These are phyloP conservation scores for Lateolabrax maculatus DNA, from an alignment of 2,797 vertebrate genomes.

Conservation along the genomic window DNA sequence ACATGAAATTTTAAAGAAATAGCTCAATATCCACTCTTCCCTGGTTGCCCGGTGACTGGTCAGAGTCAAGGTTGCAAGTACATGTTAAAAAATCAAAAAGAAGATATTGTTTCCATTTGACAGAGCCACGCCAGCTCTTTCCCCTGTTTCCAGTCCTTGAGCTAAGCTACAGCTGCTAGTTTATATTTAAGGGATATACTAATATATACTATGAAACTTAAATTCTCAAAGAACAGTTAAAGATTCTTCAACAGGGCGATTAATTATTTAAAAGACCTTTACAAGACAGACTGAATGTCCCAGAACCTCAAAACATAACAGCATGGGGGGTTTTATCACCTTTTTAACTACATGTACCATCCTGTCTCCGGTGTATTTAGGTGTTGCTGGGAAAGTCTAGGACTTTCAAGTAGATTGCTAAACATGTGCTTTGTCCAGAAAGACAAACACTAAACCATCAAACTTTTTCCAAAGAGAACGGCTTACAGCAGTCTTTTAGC, in stretches of 20 bases:
- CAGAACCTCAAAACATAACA: background rate
- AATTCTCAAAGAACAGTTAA: background rate
- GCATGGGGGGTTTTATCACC: background rate
- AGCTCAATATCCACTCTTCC: background rate
- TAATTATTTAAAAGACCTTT: background rate
- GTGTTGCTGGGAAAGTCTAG: background rate
- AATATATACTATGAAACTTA: background rate
- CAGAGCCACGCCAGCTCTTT: background rate
- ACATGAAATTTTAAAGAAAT: no score
- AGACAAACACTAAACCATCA: background rate
- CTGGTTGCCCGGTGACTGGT: background rate
- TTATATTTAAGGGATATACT: background rate
- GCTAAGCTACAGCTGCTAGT: background rate
- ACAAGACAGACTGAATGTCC: background rate
- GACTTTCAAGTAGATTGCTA: conserved; percentile 12
- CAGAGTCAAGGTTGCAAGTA: background rate
- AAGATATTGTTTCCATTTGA: background rate
- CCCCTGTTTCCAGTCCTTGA: background rate
- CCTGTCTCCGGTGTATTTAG: background rate
- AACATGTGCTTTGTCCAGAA: conserved; percentile 13
- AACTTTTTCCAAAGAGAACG: background rate
- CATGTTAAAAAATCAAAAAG: background rate
- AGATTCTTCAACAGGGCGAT: background rate
- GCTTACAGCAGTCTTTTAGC: conserved; percentile 13
- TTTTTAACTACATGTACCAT: background rate